Percentiles rank a stretch among this genome's conserved stretches.
Evolutionary conservation across 2,888 invertebrate genomes (phyloP).

Genomic region (Hemistola chrysoprasaria): DNA sequence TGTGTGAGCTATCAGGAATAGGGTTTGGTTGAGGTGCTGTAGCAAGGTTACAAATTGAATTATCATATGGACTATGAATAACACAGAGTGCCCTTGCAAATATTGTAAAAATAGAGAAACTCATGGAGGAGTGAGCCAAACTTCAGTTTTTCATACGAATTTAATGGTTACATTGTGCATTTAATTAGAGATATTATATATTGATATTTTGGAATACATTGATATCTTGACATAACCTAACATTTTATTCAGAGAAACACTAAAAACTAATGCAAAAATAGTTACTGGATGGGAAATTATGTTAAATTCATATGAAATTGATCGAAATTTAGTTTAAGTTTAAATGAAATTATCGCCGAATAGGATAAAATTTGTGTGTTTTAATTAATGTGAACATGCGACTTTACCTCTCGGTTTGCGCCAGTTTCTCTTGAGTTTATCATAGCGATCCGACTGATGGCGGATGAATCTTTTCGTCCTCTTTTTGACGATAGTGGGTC

Average conservation of each 20-base stretch:
- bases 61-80: conserved; percentile 63
- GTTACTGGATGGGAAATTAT: no score
- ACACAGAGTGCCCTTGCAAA: conserved; percentile 80
- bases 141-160: no score
- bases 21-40: conserved; percentile 60
- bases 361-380: conserved; percentile 1
- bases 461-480: conserved; percentile 98
- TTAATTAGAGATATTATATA: no score
- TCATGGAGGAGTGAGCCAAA: no score
- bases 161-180: no score
- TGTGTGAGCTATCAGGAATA: conserved; percentile 58
- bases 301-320: no score
- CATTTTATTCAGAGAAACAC: neutral
- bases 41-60: conserved; percentile 80
- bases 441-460: conserved; percentile 99
- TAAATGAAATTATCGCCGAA: conserved; percentile 1
- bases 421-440: conserved; percentile 98
- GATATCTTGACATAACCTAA: conserved; percentile 11
- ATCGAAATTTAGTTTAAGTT: neutral
- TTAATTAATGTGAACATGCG: conserved; percentile 22
- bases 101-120: no score
- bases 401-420: conserved; percentile 95
- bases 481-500: conserved; percentile 97
- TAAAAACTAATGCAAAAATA: no score
- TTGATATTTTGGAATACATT: neutral